Conservation (phyloP, 2,113 vertebrate genomes). For the Rhineura floridana region DNA sequence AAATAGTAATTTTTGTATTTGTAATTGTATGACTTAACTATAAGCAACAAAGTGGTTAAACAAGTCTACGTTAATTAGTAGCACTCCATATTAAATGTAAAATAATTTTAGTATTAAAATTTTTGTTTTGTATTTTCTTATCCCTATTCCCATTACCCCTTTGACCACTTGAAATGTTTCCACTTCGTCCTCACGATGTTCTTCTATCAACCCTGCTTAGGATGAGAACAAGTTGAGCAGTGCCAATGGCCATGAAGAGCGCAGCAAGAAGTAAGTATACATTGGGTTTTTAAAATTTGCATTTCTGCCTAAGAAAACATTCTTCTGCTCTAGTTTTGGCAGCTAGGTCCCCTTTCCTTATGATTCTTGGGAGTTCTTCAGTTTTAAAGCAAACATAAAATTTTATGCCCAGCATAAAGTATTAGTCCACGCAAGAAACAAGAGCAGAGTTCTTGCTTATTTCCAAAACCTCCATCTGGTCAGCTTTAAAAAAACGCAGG, state of each 20-base stretch:
- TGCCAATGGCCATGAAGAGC: slow-evolving; percentile 92
- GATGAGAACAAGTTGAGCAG: slow-evolving; percentile 93
- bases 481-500: background rate
- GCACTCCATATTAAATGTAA: slow-evolving; percentile 77
- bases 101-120: slow-evolving; percentile 84
- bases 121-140: slow-evolving; percentile 92
- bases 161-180: slow-evolving; percentile 98
- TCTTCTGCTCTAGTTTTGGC: background rate
- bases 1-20: slow-evolving; percentile 78
- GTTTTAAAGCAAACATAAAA: background rate
- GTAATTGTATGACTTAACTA: slow-evolving; percentile 74
- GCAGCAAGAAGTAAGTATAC: slow-evolving; percentile 90
- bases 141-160: slow-evolving; percentile 92
- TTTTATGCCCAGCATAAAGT: background rate
- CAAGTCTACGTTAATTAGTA: slow-evolving; percentile 82
- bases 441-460: background rate
- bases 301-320: background rate
- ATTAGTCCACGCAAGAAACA: background rate
- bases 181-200: slow-evolving; percentile 97
- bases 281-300: background rate
- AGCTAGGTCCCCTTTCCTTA: background rate
- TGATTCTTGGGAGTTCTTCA: background rate
- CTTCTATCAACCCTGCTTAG: slow-evolving; percentile 99
- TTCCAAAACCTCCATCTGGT: background rate
- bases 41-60: slow-evolving; percentile 86